Conservation (phyloP, 1,140 invertebrate genomes). For the Bombus picipes region DNA sequence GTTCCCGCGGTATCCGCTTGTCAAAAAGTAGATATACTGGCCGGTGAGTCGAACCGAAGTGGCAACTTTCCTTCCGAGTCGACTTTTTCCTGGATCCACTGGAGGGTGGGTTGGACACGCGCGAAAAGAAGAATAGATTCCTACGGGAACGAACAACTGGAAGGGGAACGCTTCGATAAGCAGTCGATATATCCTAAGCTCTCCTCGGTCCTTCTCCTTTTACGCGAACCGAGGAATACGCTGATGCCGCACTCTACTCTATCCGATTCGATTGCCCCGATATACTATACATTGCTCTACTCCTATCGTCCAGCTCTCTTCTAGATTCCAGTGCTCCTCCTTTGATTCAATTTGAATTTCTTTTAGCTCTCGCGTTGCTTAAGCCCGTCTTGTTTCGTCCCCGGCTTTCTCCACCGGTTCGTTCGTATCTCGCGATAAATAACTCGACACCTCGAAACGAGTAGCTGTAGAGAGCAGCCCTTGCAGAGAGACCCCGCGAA, state of each 20-base stretch:
- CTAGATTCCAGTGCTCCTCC: not conserved
- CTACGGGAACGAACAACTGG: conserved; percentile 7
- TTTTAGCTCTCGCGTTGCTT: not conserved
- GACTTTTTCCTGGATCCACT: not conserved
- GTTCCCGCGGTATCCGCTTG: conserved; percentile 63
- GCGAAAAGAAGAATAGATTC: conserved; percentile 37
- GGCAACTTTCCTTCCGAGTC: conserved; percentile 9
- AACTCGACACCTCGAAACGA: conserved; percentile 21
- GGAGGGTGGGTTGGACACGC: conserved; percentile 4
- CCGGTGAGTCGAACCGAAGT: conserved; percentile 37
- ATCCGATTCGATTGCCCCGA: conserved; percentile 70
- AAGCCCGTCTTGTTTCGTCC: not conserved
- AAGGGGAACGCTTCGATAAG: conserved; percentile 72
- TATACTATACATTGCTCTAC: conserved; percentile 34
- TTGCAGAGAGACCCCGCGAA: conserved; percentile 45
- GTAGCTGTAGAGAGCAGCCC: conserved; percentile 3
- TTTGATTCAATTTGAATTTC: not conserved
- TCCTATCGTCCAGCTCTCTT: conserved; percentile 35
- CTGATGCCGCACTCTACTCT: conserved; percentile 73
- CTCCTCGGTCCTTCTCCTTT: conserved; percentile 45
- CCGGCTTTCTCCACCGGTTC: conserved; percentile 4
- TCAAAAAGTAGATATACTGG: conserved; percentile 71
- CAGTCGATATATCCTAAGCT: conserved; percentile 74
- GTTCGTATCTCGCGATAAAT: conserved; percentile 45
- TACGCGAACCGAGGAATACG: conserved; percentile 67